Percentiles rank a stretch among this genome's conserved stretches.
Evolutionary conservation across 2,888 invertebrate genomes (phyloP).

Genomic region (Nesidiocoris tenuis): DNA sequence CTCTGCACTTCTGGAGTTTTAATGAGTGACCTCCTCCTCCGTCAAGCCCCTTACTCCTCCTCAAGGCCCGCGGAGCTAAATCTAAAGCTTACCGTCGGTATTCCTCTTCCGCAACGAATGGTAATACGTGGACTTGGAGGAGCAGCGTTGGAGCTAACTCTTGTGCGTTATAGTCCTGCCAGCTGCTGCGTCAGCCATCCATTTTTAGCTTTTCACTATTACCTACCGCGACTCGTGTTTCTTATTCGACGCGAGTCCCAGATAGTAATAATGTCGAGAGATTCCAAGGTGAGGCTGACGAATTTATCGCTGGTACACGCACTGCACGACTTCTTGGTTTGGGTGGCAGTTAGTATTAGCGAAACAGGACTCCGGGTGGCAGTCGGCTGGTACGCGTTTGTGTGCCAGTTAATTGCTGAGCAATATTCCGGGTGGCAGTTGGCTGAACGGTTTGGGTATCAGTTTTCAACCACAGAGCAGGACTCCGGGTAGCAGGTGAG

Average conservation of each 20-base stretch:
- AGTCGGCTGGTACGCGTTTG: too few species aligned
- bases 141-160: not conserved
- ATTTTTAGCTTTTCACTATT: not conserved
- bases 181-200: not conserved
- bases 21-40: slow-evolving; percentile 29
- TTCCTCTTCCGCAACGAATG: not conserved
- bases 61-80: not conserved
- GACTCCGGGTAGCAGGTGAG: too few species aligned
- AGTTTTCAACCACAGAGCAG: too few species aligned
- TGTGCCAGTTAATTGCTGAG: too few species aligned
- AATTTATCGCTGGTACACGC: too few species aligned
- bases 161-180: not conserved
- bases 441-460: too few species aligned
- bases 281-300: too few species aligned
- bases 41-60: not conserved
- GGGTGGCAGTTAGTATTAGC: too few species aligned
- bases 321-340: too few species aligned
- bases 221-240: not conserved
- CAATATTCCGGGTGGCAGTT: too few species aligned
- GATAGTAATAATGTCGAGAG: not conserved
- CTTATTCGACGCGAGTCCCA: not conserved
- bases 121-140: not conserved
- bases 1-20: slow-evolving; percentile 9
- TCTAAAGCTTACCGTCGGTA: not conserved
- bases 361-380: too few species aligned